A percentile compares a stretch with the other conserved stretches of the same genome.
Evolutionary conservation across 2,797 vertebrate species (phyloP).

Genomic region (Catostomus latipinnis): DNA sequence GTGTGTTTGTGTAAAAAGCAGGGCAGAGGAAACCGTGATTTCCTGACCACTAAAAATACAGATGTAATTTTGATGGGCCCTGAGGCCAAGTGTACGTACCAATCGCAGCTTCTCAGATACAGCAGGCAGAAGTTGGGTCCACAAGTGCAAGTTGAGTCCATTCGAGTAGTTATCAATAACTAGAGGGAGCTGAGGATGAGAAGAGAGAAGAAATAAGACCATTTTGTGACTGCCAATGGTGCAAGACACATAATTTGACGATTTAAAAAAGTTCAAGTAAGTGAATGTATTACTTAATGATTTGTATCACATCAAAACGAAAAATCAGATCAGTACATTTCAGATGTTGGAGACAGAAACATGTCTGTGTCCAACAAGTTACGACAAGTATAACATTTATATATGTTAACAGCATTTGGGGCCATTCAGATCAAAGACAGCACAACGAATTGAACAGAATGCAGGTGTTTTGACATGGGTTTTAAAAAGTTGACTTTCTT

Average conservation of each 20-base stretch:
- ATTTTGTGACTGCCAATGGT: not conserved
- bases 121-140: slow-evolving; percentile 81
- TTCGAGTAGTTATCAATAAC: slow-evolving; percentile 83
- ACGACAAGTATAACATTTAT: too few relatives aligned
- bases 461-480: too few relatives aligned
- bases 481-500: too few relatives aligned
- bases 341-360: too few relatives aligned
- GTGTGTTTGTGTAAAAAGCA: slow-evolving; percentile 68
- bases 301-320: too few relatives aligned
- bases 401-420: too few relatives aligned
- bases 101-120: slow-evolving; percentile 80
- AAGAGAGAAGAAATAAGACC: not conserved
- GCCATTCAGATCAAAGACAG: too few relatives aligned
- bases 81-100: slow-evolving; percentile 68
- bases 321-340: too few relatives aligned
- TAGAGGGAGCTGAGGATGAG: slow-evolving; percentile 81
- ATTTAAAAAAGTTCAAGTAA: too few relatives aligned
- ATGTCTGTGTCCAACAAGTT: too few relatives aligned
- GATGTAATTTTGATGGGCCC: slow-evolving; percentile 21
- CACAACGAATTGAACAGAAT: too few relatives aligned
- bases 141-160: slow-evolving; percentile 83
- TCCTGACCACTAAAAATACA: slow-evolving; percentile 79
- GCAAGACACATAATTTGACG: not conserved
- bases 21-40: slow-evolving; percentile 74
- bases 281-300: too few relatives aligned